These are phyloP conservation scores for Meleagris gallopavo DNA, from an alignment of 2,113 vertebrate genomes.

Conservation along the genomic window DNA sequence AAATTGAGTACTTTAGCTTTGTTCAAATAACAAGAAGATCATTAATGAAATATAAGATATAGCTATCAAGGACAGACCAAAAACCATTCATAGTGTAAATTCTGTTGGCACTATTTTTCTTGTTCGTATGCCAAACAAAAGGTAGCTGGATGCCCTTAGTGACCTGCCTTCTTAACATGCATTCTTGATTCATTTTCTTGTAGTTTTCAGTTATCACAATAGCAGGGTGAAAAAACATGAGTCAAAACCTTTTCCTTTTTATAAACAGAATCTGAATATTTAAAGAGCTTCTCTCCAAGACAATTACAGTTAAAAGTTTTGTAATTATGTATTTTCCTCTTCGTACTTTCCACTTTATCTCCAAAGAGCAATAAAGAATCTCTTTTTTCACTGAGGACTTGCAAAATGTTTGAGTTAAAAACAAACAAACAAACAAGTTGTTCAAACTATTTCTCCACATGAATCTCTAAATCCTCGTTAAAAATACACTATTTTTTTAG, in stretches of 20 bases:
- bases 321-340: neutral
- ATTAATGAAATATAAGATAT: conserved; percentile 48
- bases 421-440: no score
- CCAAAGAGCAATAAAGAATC: neutral
- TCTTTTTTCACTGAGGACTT: neutral
- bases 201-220: neutral
- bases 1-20: conserved; percentile 49
- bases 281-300: neutral
- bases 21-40: conserved; percentile 52
- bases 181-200: neutral
- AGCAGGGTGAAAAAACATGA: neutral
- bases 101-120: neutral
- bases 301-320: neutral
- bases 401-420: neutral
- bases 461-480: neutral
- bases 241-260: neutral
- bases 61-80: conserved; percentile 58
- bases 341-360: neutral
- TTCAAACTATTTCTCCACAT: neutral
- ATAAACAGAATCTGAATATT: neutral
- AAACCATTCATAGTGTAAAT: conserved; percentile 17
- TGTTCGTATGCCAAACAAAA: neutral
- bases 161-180: neutral
- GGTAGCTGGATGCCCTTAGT: neutral
- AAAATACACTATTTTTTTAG: neutral